phyloP scores from a whole-genome alignment of 2,888 invertebrate species.

The Nephrotoma flavescens region DNA sequence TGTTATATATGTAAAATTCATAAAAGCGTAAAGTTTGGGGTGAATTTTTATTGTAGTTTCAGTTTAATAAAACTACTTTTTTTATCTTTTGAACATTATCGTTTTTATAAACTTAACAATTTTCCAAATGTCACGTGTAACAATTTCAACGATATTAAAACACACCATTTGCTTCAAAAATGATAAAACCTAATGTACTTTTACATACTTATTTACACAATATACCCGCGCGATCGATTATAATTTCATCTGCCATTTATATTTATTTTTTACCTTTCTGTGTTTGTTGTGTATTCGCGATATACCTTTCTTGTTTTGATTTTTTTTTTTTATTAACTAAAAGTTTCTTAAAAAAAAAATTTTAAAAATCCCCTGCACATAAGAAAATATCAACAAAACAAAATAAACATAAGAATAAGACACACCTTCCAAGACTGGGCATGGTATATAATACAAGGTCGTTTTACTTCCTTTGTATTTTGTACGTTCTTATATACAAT shows the following conservation, averaged over 20 bases:
- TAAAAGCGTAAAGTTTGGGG: neutral
- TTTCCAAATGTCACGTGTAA: neutral
- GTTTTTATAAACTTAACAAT: neutral
- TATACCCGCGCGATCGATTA: neutral
- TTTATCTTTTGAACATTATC: neutral
- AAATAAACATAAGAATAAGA: neutral
- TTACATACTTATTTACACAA: neutral
- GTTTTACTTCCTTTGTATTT: neutral
- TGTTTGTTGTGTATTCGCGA: neutral
- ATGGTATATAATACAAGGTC: constrained; percentile 1
- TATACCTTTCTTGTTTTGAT: neutral
- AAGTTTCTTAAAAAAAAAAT: neutral
- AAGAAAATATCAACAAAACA: neutral
- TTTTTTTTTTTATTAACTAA: neutral
- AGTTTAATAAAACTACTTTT: neutral
- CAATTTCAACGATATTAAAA: neutral
- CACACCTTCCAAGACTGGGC: neutral
- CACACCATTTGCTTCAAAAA: neutral
- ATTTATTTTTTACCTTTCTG: neutral
- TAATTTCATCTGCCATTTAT: neutral
- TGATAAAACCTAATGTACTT: neutral
- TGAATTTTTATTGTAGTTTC: neutral
- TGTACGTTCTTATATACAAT: neutral
- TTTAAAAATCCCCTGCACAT: neutral
- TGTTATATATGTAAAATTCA: neutral